A percentile compares a stretch with the other conserved stretches of the same genome.
These are phyloP conservation scores for Petaurus breviceps DNA, from an alignment of 2,113 vertebrate genomes.

Conservation along the genomic window DNA sequence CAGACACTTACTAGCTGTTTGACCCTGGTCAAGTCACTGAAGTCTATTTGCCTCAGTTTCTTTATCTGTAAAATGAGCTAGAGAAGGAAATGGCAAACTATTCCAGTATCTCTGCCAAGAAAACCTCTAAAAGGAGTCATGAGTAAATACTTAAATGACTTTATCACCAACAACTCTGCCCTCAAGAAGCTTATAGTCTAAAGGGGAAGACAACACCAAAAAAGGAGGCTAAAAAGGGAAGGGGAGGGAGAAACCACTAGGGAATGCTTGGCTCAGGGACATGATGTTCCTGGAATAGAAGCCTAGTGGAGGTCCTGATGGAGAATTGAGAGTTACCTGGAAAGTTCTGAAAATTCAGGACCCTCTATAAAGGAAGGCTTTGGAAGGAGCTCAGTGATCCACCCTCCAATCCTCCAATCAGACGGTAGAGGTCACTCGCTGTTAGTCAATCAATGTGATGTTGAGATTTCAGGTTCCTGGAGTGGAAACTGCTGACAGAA, in stretches of 20 bases:
- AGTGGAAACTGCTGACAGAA: background rate
- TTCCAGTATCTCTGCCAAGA: background rate
- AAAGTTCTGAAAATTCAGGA: background rate
- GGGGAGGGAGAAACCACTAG: background rate
- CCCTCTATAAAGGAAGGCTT: background rate
- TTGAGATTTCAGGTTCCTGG: background rate
- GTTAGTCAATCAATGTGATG: background rate
- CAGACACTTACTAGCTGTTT: background rate
- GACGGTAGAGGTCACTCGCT: background rate
- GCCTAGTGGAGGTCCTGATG: background rate
- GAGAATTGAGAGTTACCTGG: background rate
- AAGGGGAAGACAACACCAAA: background rate
- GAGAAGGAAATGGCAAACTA: background rate
- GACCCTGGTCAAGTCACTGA: background rate
- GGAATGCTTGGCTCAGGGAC: background rate
- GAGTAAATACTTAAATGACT: background rate
- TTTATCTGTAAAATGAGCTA: background rate
- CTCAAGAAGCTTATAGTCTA: background rate
- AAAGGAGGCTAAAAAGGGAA: background rate
- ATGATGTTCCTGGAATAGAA: background rate
- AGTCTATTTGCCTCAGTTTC: background rate
- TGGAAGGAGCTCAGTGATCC: background rate
- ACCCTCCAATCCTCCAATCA: background rate
- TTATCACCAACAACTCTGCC: background rate
- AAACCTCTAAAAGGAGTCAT: background rate